Conservation (phyloP, 35 echinoderm and acorn worm species). For the Apostichopus parvimensis region DNA sequence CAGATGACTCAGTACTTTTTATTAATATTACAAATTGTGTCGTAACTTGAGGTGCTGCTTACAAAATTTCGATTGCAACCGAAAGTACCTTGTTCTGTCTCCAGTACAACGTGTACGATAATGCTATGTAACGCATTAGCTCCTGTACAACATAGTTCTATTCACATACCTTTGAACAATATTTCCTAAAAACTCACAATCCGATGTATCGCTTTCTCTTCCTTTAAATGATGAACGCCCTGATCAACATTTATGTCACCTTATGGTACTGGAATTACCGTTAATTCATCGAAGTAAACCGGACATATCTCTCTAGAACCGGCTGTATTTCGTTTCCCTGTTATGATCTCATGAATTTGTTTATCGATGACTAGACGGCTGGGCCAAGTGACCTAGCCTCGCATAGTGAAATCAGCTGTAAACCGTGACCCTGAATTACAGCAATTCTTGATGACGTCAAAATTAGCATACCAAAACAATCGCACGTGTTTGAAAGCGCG, state of each 20-base stretch:
- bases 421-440: neutral
- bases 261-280: neutral
- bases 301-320: neutral
- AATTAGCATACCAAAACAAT: constrained; percentile 46
- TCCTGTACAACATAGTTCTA: no score
- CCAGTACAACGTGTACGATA: no score
- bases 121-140: no score
- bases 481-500: constrained; percentile 26
- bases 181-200: neutral
- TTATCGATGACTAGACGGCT: constrained; percentile 26
- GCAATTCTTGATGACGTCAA: constrained; percentile 6
- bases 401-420: constrained; percentile 48
- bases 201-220: neutral
- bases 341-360: neutral
- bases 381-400: neutral
- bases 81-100: no score
- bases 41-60: no score
- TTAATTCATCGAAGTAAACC: neutral
- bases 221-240: neutral
- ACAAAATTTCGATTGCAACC: no score
- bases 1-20: no score
- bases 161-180: neutral
- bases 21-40: no score
- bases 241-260: neutral
- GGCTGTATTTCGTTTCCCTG: neutral